Conservation (phyloP, 2,888 invertebrate species). For the Perithous albicinctus region DNA sequence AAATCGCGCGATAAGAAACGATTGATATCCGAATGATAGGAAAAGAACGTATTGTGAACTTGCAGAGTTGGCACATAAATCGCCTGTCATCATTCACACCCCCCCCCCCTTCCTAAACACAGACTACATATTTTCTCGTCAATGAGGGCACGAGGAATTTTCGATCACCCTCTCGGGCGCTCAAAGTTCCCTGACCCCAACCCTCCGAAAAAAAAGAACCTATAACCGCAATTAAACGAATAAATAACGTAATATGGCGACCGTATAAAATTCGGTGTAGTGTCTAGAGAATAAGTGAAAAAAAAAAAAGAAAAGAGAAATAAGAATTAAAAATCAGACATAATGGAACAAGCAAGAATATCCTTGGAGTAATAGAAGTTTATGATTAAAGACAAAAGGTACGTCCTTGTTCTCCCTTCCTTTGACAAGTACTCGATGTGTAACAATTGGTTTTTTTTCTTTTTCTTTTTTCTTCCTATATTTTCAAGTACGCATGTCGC, state of each 20-base stretch:
- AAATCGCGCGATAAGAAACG: conserved; percentile 41
- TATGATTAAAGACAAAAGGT: conserved; percentile 44
- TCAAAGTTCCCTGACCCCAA: conserved; percentile 48
- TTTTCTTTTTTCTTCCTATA: too few relatives aligned
- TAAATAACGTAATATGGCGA: conserved; percentile 60
- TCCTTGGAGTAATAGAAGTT: conserved; percentile 50
- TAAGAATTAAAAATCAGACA: conserved; percentile 38
- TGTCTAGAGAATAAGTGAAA: conserved; percentile 66
- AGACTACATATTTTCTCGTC: conserved; percentile 36
- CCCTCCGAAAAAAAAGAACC: conserved; percentile 26
- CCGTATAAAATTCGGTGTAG: conserved; percentile 70
- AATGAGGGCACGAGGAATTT: conserved; percentile 26
- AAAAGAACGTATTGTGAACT: conserved; percentile 15
- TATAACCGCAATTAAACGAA: conserved; percentile 56
- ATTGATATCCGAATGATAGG: conserved; percentile 49
- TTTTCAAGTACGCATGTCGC: conserved; percentile 55
- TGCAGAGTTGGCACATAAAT: conserved; percentile 2
- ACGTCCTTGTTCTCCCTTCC: conserved; percentile 48
- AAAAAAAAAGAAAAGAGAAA: too few relatives aligned
- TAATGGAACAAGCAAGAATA: conserved; percentile 57
- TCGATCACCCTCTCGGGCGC: conserved; percentile 44
- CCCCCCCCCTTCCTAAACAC: too few relatives aligned
- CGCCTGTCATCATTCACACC: conserved; percentile 21
- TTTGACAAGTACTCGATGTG: conserved; percentile 58
- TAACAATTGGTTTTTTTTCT: conserved; percentile 31